Base-by-base conservation (phyloP, 2,888 invertebrate genomes). In the Macrosoma leucophasiata region DNA sequence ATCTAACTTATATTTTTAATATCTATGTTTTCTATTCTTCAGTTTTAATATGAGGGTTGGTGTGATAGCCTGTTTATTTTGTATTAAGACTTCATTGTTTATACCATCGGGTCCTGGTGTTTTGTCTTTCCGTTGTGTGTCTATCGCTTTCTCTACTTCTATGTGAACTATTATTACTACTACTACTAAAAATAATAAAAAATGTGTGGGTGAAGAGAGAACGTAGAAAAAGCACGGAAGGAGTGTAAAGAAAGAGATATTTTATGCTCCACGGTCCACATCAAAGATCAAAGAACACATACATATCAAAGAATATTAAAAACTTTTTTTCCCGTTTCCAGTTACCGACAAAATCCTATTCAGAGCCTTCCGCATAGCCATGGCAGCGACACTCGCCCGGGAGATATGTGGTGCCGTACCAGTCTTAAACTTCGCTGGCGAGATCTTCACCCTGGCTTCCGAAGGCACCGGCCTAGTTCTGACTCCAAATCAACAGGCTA, bases 401-500 rank as follows among this genome's bases (percentile, higher is more conserved):
- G 82, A 82, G 36, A 60, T 71, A 0, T 82, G 82, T 31, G 82
- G 82, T 0, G 63, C 76, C 0, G 61, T 74, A 0, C 78, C 79
- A 0, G 76, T 82, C 0, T 48, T 78, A 2, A 79, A 75, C 48
- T 82, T 77, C 12, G 82, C 82, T 41, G 77, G 78, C 0, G 71
- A 79, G 23, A 82, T 82, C 26, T 82, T 82, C 48, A 41, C 46
- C 0, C 52, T 61, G 34, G 63, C 81, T 0, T 68, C 76, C 0
- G 46, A 62, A 19, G 72, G 66, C 0, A 43, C 62, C 0, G 52
- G 53, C 0, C 34, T 74, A 4, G 33, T 66, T 1, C 41, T 81
- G 9, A 68, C 67, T 14, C 70, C 81, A 0, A 82, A 82, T 41
- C 75, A 81, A 41, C 82, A 82, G 30, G 79, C 82, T 0, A 82